phyloP scores from a whole-genome alignment of 2,888 invertebrate species.

The Stomorhina lunata region DNA sequence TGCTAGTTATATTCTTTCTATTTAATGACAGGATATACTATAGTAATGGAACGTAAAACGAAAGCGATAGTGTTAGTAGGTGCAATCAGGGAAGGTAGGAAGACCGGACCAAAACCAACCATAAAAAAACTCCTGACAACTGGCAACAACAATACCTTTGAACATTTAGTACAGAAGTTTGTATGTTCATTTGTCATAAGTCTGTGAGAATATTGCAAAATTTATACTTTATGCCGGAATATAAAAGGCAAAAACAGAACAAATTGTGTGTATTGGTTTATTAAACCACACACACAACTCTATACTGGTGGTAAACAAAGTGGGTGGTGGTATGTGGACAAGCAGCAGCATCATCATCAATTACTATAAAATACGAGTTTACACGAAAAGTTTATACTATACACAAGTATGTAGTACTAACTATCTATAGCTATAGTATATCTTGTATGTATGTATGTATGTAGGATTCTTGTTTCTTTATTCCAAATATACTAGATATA shows the following conservation, averaged over 20 bases:
- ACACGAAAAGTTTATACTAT: conserved; percentile 25
- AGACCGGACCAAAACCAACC: not conserved
- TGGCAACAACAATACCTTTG: not conserved
- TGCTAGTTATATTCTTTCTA: not conserved
- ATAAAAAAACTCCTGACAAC: not conserved
- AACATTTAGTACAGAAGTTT: not conserved
- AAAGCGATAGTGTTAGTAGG: conserved; percentile 58
- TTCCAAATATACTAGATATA: conserved; percentile 14
- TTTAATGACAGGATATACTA: conserved; percentile 21
- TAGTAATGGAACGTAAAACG: conserved; percentile 49
- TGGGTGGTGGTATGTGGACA: conserved; percentile 12
- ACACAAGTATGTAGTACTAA: conserved; percentile 5
- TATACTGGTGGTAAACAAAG: not conserved
- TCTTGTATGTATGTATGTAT: conserved; percentile 4
- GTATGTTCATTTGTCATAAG: not conserved
- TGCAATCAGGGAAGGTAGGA: too few relatives aligned
- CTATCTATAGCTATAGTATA: conserved; percentile 32
- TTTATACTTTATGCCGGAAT: conserved; percentile 16
- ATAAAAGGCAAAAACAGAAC: conserved; percentile 7
- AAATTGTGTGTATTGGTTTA: conserved; percentile 22
- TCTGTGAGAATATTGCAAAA: conserved; percentile 28
- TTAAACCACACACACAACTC: not conserved
- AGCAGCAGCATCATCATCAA: conserved; percentile 56
- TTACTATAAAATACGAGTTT: conserved; percentile 58
- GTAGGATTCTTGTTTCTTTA: not conserved